Percentiles rank a stretch among this genome's conserved stretches.
These are phyloP conservation scores for Tyrannus savana DNA, from an alignment of 2,113 vertebrate species.

Conservation along the genomic window DNA sequence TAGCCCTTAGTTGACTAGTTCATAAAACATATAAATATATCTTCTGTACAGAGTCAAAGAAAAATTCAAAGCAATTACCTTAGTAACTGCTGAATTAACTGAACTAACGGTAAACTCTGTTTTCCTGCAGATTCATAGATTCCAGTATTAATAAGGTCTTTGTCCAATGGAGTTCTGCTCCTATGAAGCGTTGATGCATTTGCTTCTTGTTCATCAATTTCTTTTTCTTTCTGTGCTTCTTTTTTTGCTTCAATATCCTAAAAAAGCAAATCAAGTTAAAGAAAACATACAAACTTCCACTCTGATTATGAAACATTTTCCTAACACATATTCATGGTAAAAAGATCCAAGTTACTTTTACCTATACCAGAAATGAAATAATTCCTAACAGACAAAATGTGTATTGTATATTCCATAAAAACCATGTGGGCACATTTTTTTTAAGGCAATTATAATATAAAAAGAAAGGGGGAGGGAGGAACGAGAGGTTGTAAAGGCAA, in stretches of 20 bases:
- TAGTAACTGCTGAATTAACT: conserved; percentile 94
- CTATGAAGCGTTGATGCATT: conserved; percentile 91
- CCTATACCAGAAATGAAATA: neutral
- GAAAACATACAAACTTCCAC: neutral
- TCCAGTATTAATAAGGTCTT: conserved; percentile 97
- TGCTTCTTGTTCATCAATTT: conserved; percentile 97
- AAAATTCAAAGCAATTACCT: conserved; percentile 73
- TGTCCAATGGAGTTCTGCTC: conserved; percentile 91
- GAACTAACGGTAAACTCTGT: conserved; percentile 93
- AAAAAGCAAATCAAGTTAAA: neutral
- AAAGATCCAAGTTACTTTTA: neutral
- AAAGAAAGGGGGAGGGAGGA: fast-evolving
- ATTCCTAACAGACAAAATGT: neutral
- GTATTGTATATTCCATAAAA: fast-evolving
- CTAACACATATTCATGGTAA: neutral
- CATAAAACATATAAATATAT: neutral
- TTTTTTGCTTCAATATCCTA: conserved; percentile 98
- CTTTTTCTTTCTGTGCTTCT: conserved; percentile 98
- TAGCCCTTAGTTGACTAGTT: neutral
- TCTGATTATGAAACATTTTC: neutral
- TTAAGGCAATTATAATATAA: neutral
- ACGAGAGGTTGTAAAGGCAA: neutral
- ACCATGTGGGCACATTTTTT: fast-evolving
- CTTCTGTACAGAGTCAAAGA: neutral
- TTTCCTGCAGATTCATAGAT: conserved; percentile 96